Percentiles rank a stretch among this genome's conserved stretches.
phyloP scores from a whole-genome alignment of 2,797 vertebrate genomes.

The Pangasius larnaudii region DNA sequence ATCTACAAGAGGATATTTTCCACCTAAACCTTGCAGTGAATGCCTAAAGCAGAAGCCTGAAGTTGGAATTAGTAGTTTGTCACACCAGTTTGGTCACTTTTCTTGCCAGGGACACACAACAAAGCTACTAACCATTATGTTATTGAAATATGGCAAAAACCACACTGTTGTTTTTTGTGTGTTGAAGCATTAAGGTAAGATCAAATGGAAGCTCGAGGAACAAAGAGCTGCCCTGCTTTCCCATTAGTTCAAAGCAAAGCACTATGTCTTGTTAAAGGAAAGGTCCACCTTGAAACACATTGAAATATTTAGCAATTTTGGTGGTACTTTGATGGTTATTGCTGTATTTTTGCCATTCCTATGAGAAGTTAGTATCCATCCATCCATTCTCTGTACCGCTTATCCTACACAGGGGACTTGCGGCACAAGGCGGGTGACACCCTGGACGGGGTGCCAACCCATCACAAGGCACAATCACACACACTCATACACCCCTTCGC shows the following conservation, averaged over 20 bases:
- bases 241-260: not conserved
- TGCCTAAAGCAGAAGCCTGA: not conserved
- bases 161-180: not conserved
- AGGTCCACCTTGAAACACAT: not conserved
- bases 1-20: not conserved
- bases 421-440: too few relatives aligned
- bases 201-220: not conserved
- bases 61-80: not conserved
- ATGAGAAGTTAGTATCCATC: not conserved
- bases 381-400: too few relatives aligned
- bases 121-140: not conserved
- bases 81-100: constrained; percentile 6
- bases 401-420: too few relatives aligned
- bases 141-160: not conserved
- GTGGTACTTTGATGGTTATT: not conserved
- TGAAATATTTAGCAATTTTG: not conserved
- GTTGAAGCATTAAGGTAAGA: not conserved
- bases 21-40: not conserved
- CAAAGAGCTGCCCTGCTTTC: not conserved
- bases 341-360: not conserved
- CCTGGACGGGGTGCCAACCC: too few relatives aligned
- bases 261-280: not conserved
- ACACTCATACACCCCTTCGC: too few relatives aligned
- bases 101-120: not conserved
- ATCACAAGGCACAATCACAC: too few relatives aligned